Evolutionary conservation across 2,113 vertebrate species (phyloP), one percentile per base, ranked within the genome.

Genomic region (Perognathus longimembris): DNA sequence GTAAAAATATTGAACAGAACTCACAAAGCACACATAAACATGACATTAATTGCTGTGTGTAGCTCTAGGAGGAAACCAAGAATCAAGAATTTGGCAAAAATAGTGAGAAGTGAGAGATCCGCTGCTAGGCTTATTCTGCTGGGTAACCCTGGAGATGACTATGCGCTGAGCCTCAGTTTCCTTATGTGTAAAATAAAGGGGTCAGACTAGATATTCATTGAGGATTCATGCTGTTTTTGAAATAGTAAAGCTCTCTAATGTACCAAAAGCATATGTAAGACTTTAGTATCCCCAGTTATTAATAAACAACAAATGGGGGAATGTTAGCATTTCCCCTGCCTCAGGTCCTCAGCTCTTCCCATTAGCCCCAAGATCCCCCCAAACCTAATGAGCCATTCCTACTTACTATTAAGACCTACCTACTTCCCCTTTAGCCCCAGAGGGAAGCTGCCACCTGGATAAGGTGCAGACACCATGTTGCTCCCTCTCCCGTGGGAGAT

Each of bases 1-100:
- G 61, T 79, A 77, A 92, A 75, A 75, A 81, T 66, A 69, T 79
- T 92, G 86, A 75, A 70, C 17, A 83, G 75, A 92, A 82, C 22
- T 11, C 6, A 18, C 86, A 57, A 89, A 80, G 21, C 54, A 87
- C 30, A 83, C 18, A 77, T 14, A 8, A 90, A 36, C 11, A 64
- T 74, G 45, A 64, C 34, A 91, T 18, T 92, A 61, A 71, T 42
- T 84, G 38, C 4, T 87, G 22, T 3, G 69, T 22, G 63, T 94
- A 64, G 64, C 71, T 89, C 76, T 79, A 91, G 70, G 82, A 61
- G 11, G 45, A 45, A 45, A 45, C 45, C 45, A 45, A 45, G 79
- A 78, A 57, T 64, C 64, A 87, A 77, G 17, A 80, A 89, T 81
- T 63, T 73, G 38, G 7, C 26, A 81, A 54, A 50, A 61, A 20